Evolutionary conservation across 2,888 invertebrate species (phyloP).

Genomic region (Pseudococcus longispinus): DNA sequence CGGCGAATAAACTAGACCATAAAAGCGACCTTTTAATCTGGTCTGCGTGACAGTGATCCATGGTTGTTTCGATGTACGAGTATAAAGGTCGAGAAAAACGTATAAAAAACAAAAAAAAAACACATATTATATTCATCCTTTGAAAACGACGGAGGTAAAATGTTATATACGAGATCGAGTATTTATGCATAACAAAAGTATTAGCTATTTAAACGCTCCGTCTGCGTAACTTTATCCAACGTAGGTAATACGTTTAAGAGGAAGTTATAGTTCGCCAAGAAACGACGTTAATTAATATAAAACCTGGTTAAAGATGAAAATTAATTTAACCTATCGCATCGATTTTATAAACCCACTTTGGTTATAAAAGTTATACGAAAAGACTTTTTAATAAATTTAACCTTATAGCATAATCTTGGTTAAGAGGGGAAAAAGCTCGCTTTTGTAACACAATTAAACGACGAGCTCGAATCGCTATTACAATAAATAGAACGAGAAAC

Average conservation of each 20-base stretch:
- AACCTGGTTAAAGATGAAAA: background rate
- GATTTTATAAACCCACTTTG: background rate
- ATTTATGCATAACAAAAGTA: background rate
- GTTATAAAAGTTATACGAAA: background rate
- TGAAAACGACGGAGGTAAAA: too few species aligned
- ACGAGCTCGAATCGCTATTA: background rate
- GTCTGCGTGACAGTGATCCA: slow-evolving; percentile 28
- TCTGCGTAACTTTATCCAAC: background rate
- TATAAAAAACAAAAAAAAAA: background rate
- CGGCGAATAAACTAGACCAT: background rate
- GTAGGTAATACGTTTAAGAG: background rate
- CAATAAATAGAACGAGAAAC: background rate
- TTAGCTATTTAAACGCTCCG: background rate
- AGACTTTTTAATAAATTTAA: background rate
- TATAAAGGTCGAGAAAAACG: background rate
- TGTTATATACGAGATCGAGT: too few species aligned
- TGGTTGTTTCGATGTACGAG: background rate
- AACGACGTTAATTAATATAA: background rate
- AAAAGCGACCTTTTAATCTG: slow-evolving; percentile 11
- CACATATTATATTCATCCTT: background rate
- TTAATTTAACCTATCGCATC: background rate
- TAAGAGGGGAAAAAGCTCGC: background rate
- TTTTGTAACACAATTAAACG: background rate
- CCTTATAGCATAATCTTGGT: background rate
- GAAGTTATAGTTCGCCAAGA: background rate